These are phyloP conservation scores for Brachionus paranguensis DNA, from an alignment of 1,140 invertebrate genomes.

Conservation along the genomic window DNA sequence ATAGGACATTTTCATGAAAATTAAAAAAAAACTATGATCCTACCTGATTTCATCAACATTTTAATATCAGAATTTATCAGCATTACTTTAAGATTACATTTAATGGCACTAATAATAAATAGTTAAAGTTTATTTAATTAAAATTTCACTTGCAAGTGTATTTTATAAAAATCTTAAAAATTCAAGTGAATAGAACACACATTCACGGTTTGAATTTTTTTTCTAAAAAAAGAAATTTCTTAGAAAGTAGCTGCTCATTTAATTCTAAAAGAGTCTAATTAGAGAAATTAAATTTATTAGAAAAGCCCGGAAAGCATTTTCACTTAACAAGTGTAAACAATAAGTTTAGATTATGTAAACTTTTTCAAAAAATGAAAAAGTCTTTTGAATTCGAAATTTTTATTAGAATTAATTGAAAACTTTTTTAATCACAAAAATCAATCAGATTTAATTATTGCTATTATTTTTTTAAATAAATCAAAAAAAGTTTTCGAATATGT, in stretches of 20 bases:
- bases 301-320: not conserved
- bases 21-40: no score
- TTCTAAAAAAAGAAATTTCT: not conserved
- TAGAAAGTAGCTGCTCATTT: not conserved
- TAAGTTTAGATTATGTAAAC: not conserved
- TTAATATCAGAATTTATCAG: no score
- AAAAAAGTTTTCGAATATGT: not conserved
- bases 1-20: no score
- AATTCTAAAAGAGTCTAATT: not conserved
- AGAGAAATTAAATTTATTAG: not conserved
- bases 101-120: no score
- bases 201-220: not conserved
- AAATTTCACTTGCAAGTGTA: not conserved
- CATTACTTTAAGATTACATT: no score
- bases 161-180: not conserved
- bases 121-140: no score
- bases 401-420: not conserved
- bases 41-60: no score
- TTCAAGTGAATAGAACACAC: not conserved
- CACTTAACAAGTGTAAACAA: not conserved
- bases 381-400: not conserved
- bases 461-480: not conserved
- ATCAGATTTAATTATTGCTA: not conserved
- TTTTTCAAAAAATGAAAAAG: not conserved
- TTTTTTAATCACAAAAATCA: not conserved